A percentile compares a stretch with the other conserved stretches of the same genome.
Evolutionary conservation across 1,140 invertebrate species (phyloP).

Genomic region (Trichomalopsis sarcophagae): DNA sequence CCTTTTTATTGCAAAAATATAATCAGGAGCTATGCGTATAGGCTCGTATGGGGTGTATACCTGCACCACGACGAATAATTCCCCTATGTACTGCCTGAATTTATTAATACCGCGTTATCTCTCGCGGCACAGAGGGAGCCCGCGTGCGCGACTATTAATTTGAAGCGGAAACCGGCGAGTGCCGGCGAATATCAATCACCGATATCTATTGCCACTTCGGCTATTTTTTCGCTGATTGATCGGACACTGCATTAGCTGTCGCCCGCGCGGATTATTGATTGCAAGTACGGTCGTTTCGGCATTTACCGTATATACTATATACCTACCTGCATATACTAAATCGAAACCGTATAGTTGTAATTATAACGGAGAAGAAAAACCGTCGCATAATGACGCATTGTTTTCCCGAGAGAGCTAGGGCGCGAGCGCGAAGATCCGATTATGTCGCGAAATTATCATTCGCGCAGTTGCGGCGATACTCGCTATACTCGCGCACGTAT

Average conservation of each 20-base stretch:
- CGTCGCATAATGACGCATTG: background rate
- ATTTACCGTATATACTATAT: background rate
- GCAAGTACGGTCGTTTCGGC: background rate
- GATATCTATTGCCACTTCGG: slow-evolving; percentile 38
- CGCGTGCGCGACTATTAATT: slow-evolving; percentile 34
- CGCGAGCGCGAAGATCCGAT: background rate
- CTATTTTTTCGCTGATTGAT: slow-evolving; percentile 37
- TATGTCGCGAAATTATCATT: slow-evolving; percentile 5
- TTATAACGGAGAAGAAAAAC: background rate
- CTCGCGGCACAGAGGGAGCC: background rate
- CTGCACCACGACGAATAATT: slow-evolving; percentile 14
- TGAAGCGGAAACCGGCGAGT: slow-evolving; percentile 26
- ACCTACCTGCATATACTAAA: background rate
- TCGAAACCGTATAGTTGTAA: background rate
- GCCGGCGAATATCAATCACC: slow-evolving; percentile 42
- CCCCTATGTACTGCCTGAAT: slow-evolving; percentile 14
- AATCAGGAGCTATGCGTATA: background rate
- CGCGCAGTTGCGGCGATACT: background rate
- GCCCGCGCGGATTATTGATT: slow-evolving; percentile 30
- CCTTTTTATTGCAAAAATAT: slow-evolving; percentile 37
- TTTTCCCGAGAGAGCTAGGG: background rate
- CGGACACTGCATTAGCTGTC: slow-evolving; percentile 37
- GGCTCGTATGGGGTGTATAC: background rate
- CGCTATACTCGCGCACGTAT: background rate
- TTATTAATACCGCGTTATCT: slow-evolving; percentile 45